Conservation (phyloP, 2,888 invertebrate genomes). For the Meghimatium bilineatum region DNA sequence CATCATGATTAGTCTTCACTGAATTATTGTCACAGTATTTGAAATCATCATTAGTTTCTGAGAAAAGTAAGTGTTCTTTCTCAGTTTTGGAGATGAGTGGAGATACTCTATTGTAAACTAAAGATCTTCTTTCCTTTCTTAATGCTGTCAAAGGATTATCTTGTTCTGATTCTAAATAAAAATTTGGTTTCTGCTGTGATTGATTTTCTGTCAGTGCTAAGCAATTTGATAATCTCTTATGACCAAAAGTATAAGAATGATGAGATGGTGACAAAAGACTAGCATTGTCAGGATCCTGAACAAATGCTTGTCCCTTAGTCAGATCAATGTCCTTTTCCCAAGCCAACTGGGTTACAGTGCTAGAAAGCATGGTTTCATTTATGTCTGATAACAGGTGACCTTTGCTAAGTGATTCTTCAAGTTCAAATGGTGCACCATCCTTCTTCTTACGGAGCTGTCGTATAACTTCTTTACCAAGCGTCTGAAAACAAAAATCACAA, state of each 20-base stretch:
- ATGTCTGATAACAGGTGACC: constrained; percentile 19
- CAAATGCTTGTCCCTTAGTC: constrained; percentile 64
- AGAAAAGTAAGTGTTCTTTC: constrained; percentile 1
- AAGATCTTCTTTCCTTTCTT: neutral
- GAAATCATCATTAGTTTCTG: neutral
- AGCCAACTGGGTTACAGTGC: constrained; percentile 81
- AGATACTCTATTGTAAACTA: constrained; percentile 36
- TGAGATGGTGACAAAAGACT: constrained; percentile 34
- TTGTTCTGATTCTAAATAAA: neutral
- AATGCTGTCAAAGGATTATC: neutral
- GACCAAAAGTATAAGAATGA: neutral
- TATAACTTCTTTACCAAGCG: constrained; percentile 70
- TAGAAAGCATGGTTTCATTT: constrained; percentile 50
- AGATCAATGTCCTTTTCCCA: constrained; percentile 86
- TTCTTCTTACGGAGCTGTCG: constrained; percentile 56
- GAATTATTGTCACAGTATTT: neutral
- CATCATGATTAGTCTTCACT: neutral
- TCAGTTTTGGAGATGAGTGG: constrained; percentile 5
- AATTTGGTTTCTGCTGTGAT: neutral
- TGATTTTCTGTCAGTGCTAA: neutral
- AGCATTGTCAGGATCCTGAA: constrained; percentile 55
- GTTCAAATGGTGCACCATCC: constrained; percentile 28
- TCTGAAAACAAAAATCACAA: constrained; percentile 56
- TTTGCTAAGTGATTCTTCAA: constrained; percentile 20
- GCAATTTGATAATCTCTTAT: neutral